These are phyloP conservation scores for Limnephilus lunatus DNA, from an alignment of 2,888 invertebrate species.

Conservation along the genomic window DNA sequence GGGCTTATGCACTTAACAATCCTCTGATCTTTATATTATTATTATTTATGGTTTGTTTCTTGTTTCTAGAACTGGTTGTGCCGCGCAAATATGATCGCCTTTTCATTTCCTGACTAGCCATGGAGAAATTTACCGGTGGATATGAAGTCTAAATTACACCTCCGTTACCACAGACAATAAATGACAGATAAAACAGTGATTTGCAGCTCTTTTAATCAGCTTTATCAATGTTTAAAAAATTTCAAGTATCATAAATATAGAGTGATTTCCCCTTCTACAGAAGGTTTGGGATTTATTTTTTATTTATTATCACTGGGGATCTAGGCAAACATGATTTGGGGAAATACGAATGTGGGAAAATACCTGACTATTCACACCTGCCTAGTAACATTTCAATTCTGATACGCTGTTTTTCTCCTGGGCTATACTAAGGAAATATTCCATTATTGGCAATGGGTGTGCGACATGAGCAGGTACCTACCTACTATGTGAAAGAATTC, in stretches of 20 bases:
- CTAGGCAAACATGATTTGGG: not conserved
- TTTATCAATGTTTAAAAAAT: not conserved
- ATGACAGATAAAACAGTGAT: not conserved
- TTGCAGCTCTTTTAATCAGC: not conserved
- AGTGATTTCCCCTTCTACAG: not conserved
- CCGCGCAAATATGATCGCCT: conserved; percentile 16
- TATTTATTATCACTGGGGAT: not conserved
- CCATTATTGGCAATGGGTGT: too few species aligned
- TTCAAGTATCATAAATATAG: not conserved
- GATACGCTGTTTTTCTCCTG: too few species aligned
- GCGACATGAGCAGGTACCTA: too few species aligned
- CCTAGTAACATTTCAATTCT: too few species aligned
- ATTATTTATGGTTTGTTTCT: conserved; percentile 43
- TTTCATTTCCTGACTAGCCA: conserved; percentile 2
- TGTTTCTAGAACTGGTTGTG: conserved; percentile 40
- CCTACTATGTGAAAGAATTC: too few species aligned
- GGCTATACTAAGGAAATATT: too few species aligned
- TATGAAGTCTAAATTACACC: not conserved
- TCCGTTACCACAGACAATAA: conserved; percentile 2
- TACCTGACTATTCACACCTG: too few species aligned
- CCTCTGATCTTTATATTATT: conserved; percentile 37
- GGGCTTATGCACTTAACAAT: conserved; percentile 18
- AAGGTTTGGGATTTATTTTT: not conserved
- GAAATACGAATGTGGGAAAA: too few species aligned
- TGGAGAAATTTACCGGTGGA: conserved; percentile 12